phyloP scores from a whole-genome alignment of 2,113 vertebrate genomes.

The Anolis sagrei region DNA sequence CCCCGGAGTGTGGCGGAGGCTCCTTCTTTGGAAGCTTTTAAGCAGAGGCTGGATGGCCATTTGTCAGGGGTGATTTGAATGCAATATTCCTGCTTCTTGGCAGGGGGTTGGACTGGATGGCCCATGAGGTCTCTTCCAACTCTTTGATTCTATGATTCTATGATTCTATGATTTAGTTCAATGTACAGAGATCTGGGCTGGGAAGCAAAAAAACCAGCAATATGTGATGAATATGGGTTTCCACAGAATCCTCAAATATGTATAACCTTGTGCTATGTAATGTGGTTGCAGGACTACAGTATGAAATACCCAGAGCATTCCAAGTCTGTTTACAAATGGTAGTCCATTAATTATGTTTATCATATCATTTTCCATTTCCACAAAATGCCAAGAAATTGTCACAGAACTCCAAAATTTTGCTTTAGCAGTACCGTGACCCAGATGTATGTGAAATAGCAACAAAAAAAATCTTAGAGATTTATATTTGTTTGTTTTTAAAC shows the following conservation, averaged over 20 bases:
- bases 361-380: not conserved
- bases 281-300: not conserved
- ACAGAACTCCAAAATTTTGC: not conserved
- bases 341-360: not conserved
- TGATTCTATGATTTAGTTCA: too few relatives aligned
- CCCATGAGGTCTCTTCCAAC: too few relatives aligned
- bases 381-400: not conserved
- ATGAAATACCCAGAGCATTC: slow-evolving; percentile 13
- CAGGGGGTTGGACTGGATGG: too few relatives aligned
- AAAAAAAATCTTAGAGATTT: rapidly evolving
- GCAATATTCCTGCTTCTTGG: too few relatives aligned
- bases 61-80: too few relatives aligned
- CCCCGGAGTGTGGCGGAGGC: too few relatives aligned
- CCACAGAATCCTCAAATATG: not conserved
- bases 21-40: too few relatives aligned
- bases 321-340: not conserved
- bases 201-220: not conserved
- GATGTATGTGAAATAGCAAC: not conserved
- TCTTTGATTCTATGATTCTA: too few relatives aligned
- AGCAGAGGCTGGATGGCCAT: too few relatives aligned
- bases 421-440: not conserved
- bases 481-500: rapidly evolving
- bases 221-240: not conserved
- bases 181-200: not conserved
- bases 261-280: not conserved